These are phyloP conservation scores for Ranitomeya imitator DNA, from an alignment of 2,113 vertebrate species.

Conservation along the genomic window DNA sequence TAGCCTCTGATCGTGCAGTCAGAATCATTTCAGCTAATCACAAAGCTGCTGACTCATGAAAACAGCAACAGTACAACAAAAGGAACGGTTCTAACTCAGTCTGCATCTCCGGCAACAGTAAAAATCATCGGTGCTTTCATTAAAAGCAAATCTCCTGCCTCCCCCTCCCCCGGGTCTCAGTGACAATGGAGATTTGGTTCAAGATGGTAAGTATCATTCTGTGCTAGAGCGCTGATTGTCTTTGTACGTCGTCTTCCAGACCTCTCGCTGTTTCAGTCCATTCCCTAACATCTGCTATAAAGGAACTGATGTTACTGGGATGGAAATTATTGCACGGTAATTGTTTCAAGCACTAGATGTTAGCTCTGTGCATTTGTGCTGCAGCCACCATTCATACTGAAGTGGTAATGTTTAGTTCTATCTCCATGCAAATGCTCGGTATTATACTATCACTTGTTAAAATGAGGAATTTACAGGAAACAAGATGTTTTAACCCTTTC, in stretches of 20 bases:
- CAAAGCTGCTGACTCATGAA: constrained; percentile 38
- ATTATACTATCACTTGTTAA: background rate
- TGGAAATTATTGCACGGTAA: constrained; percentile 52
- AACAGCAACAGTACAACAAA: constrained; percentile 20
- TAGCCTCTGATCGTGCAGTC: constrained; percentile 43
- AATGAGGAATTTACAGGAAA: background rate
- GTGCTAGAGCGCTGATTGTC: constrained; percentile 25
- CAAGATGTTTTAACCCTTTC: background rate
- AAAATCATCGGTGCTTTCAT: constrained; percentile 25
- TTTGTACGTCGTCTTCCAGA: constrained; percentile 41
- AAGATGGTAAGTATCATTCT: constrained; percentile 5
- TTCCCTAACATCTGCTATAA: constrained; percentile 55
- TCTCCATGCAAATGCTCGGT: background rate
- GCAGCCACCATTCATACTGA: background rate
- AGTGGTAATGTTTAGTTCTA: constrained; percentile 1
- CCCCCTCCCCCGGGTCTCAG: background rate
- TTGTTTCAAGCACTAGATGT: constrained; percentile 41
- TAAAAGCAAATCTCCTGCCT: constrained; percentile 22
- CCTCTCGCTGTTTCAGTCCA: constrained; percentile 48
- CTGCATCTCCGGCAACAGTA: background rate
- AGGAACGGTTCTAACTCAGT: background rate
- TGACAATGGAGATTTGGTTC: constrained; percentile 26
- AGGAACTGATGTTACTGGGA: constrained; percentile 46
- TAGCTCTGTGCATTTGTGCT: constrained; percentile 16
- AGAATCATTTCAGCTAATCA: constrained; percentile 47